Evolutionary conservation across 2,797 vertebrate species (phyloP).

Genomic region (Delichon dasypus): DNA sequence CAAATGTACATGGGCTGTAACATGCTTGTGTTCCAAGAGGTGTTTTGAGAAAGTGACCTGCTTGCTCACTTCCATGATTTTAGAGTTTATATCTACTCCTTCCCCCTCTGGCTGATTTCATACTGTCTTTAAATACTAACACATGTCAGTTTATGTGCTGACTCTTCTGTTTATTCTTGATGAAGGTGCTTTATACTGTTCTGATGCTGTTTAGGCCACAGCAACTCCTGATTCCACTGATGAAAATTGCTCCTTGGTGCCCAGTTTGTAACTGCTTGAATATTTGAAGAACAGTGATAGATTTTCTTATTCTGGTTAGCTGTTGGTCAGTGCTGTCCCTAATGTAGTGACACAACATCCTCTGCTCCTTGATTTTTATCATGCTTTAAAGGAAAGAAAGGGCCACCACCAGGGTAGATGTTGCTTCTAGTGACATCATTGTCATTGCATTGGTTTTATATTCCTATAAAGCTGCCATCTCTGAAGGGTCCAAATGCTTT

Average conservation of each 20-base stretch:
- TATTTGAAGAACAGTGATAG: background rate
- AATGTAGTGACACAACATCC: background rate
- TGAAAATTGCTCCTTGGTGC: background rate
- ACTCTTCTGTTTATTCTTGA: background rate
- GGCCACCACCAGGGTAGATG: background rate
- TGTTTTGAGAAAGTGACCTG: conserved; percentile 21
- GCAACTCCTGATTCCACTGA: background rate
- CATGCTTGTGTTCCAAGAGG: background rate
- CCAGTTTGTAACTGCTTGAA: background rate
- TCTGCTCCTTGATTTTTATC: background rate
- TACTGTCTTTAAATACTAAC: background rate
- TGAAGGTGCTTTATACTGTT: background rate
- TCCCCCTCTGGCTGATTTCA: background rate
- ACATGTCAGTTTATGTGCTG: background rate
- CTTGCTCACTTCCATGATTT: background rate
- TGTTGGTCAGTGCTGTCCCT: background rate
- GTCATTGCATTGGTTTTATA: background rate
- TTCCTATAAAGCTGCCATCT: background rate
- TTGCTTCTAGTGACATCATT: background rate
- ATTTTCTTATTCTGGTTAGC: background rate
- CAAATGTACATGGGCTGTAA: background rate
- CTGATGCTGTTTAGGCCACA: background rate
- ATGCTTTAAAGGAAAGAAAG: background rate
- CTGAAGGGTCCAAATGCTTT: background rate
- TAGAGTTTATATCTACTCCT: background rate